Conservation (phyloP, 1,140 invertebrate genomes). For the honey bee (Apis mellifera) region DNA sequence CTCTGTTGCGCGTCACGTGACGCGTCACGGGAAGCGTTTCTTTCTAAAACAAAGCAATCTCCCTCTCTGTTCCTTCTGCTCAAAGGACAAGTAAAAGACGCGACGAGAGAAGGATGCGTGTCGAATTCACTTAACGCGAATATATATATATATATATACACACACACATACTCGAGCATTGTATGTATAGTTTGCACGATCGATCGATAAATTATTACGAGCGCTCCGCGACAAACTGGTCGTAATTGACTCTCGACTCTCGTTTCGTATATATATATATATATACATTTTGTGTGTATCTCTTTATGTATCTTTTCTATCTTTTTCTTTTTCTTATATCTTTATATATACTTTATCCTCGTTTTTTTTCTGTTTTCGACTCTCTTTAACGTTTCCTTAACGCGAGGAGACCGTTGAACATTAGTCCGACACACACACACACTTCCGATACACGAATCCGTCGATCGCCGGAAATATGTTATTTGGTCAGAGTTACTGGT, state of each 20-base stretch:
- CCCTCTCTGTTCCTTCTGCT: neutral
- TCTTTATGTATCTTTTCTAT: neutral
- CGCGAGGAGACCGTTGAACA: conserved; percentile 30
- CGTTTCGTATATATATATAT: neutral
- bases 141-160: too few species aligned
- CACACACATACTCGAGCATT: too few species aligned
- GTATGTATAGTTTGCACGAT: too few species aligned
- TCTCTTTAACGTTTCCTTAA: conserved; percentile 28
- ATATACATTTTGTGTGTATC: neutral
- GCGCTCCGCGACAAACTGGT: conserved; percentile 21
- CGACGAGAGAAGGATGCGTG: conserved; percentile 28
- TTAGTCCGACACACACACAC: conserved; percentile 41
- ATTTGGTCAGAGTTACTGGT: conserved; percentile 50
- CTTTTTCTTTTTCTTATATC: neutral
- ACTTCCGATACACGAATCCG: conserved; percentile 7
- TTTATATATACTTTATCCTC: neutral
- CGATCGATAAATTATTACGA: conserved; percentile 15
- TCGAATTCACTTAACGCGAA: neutral
- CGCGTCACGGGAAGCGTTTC: conserved; percentile 50
- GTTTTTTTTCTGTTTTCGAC: neutral
- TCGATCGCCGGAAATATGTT: conserved; percentile 36
- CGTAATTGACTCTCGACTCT: conserved; percentile 53
- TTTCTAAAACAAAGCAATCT: neutral
- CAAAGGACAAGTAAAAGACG: conserved; percentile 49
- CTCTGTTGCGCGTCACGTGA: conserved; percentile 47